Evolutionary conservation across 2,797 vertebrate species (phyloP).

Genomic region (Mormyrus proboscirostris): DNA sequence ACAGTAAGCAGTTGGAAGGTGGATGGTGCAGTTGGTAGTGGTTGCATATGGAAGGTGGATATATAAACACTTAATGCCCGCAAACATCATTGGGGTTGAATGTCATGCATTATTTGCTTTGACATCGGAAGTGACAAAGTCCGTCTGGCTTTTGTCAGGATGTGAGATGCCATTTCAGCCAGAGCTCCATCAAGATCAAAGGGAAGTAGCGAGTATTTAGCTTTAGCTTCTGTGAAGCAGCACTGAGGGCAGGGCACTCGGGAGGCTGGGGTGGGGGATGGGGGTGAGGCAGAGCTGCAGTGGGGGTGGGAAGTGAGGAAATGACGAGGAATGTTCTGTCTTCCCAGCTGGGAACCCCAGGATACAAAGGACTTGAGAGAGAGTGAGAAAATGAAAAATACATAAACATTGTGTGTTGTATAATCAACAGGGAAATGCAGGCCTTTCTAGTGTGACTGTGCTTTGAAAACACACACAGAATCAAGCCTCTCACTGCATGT

Average conservation of each 20-base stretch:
- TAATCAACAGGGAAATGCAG: neutral
- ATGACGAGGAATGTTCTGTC: neutral
- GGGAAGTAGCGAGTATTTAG: neutral
- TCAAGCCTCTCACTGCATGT: neutral
- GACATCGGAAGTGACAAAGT: neutral
- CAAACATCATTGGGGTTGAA: neutral
- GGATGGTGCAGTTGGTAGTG: neutral
- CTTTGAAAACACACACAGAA: neutral
- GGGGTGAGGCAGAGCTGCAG: neutral
- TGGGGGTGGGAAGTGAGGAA: neutral
- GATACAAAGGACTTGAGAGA: neutral
- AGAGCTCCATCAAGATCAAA: neutral
- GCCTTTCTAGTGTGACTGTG: neutral
- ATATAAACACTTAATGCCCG: neutral
- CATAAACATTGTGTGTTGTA: neutral
- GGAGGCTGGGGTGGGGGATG: neutral
- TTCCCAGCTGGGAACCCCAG: neutral
- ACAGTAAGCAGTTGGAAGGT: neutral
- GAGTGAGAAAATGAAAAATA: neutral
- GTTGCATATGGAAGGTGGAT: neutral
- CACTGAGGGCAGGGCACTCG: neutral
- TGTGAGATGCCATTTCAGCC: neutral
- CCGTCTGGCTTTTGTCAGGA: neutral
- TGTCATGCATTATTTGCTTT: neutral
- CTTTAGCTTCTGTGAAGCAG: neutral